Evolutionary conservation across 2,797 vertebrate genomes (phyloP).

Genomic region (Denticeps clupeoides): DNA sequence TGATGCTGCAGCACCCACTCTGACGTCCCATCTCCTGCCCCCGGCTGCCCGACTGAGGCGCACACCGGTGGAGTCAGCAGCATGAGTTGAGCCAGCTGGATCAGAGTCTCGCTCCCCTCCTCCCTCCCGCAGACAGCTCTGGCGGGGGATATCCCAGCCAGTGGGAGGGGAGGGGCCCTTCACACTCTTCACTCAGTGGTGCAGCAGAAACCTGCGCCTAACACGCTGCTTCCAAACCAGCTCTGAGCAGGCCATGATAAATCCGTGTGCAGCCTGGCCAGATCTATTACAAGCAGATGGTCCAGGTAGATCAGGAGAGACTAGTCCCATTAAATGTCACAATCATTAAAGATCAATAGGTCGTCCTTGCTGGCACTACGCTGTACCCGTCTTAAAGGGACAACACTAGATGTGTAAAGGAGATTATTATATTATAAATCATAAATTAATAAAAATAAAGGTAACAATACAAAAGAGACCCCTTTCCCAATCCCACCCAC

Average conservation of each 20-base stretch:
- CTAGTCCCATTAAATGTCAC: too few species aligned
- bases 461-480: too few species aligned
- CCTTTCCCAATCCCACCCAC: too few species aligned
- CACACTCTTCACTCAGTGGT: not conserved
- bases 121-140: not conserved
- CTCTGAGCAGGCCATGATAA: too few species aligned
- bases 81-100: not conserved
- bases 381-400: not conserved
- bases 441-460: too few species aligned
- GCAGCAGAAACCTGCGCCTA: too few species aligned
- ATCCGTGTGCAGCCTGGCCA: too few species aligned
- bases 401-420: too few species aligned
- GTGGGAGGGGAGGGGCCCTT: not conserved
- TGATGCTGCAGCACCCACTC: constrained; percentile 75
- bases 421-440: too few species aligned
- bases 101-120: not conserved
- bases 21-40: constrained; percentile 53
- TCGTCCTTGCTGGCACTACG: not conserved
- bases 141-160: not conserved
- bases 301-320: too few species aligned
- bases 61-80: not conserved
- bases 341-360: too few species aligned
- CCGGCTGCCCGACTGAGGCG: not conserved
- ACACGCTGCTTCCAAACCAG: too few species aligned
- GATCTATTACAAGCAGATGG: not conserved